Percentiles rank a stretch among this genome's conserved stretches.
phyloP scores from a whole-genome alignment of 2,888 invertebrate species.

The Drosophila quasianomalipes region DNA sequence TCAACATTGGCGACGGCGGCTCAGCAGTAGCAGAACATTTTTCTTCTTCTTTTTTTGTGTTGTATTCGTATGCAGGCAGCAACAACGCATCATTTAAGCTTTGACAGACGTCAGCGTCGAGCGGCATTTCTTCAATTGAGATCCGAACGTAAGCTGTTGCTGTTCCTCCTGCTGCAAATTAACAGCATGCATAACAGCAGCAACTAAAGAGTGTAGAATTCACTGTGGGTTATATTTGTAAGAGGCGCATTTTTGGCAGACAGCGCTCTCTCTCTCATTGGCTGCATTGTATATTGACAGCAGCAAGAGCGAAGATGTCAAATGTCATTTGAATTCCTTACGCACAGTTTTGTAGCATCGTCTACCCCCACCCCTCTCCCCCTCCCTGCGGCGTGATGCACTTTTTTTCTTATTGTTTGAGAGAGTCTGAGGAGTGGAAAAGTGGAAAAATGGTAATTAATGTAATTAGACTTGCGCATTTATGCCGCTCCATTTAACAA shows the following conservation, averaged over 20 bases:
- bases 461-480: conserved; percentile 8
- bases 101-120: conserved; percentile 22
- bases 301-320: conserved; percentile 15
- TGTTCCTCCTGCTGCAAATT: conserved; percentile 16
- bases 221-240: conserved; percentile 22
- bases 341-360: conserved; percentile 15
- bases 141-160: conserved; percentile 26
- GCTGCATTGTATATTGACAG: background rate
- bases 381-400: conserved; percentile 41
- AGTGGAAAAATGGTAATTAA: conserved; percentile 9
- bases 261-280: background rate
- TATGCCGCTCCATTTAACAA: background rate
- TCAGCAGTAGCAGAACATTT: conserved; percentile 20
- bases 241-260: background rate
- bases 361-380: background rate
- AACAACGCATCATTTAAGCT: conserved; percentile 41
- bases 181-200: conserved; percentile 11
- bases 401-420: conserved; percentile 16
- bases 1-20: conserved; percentile 59
- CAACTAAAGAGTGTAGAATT: background rate
- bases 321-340: conserved; percentile 33
- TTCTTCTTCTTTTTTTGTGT: background rate
- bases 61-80: conserved; percentile 9
- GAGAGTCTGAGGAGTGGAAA: background rate
- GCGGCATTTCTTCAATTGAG: conserved; percentile 45